Percentiles rank a stretch among this genome's conserved stretches.
phyloP scores from a whole-genome alignment of 2,797 vertebrate genomes.

The Danio kyathit region DNA sequence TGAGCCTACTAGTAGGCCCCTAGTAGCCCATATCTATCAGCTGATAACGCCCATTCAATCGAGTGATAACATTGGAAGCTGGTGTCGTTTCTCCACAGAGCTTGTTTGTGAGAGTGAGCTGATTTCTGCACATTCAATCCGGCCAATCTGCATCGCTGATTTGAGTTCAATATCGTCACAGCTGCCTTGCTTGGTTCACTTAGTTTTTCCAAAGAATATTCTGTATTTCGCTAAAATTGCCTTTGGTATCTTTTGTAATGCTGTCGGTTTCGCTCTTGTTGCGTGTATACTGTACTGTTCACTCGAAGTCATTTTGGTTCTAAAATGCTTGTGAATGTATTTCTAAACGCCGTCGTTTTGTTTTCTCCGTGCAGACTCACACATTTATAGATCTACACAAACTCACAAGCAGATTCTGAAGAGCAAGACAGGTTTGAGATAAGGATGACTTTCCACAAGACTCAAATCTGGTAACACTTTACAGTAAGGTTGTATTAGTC shows the following conservation, averaged over 20 bases:
- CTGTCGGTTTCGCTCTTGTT: conserved; percentile 40
- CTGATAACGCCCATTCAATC: too few relatives aligned
- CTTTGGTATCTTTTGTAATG: conserved; percentile 53
- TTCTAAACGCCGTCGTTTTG: conserved; percentile 51
- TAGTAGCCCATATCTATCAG: too few relatives aligned
- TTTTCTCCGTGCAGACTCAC: conserved; percentile 21
- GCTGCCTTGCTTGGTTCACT: conserved; percentile 60
- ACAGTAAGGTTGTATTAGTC: too few relatives aligned
- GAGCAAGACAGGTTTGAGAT: too few relatives aligned
- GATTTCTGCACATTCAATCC: conserved; percentile 11
- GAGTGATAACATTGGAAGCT: too few relatives aligned
- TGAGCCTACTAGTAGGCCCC: too few relatives aligned
- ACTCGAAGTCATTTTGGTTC: conserved; percentile 33
- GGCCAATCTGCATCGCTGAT: conserved; percentile 25
- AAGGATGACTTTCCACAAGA: not conserved
- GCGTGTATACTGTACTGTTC: conserved; percentile 41
- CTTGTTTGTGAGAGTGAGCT: not conserved
- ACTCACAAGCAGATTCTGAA: not conserved
- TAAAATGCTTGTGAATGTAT: conserved; percentile 66
- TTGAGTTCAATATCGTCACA: conserved; percentile 59
- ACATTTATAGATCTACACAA: conserved; percentile 15
- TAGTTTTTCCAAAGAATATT: conserved; percentile 58
- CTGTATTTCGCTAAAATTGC: conserved; percentile 58
- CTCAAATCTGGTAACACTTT: not conserved
- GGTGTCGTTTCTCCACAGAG: not conserved